These are phyloP conservation scores for Dryadula phaetusa DNA, from an alignment of 2,888 invertebrate genomes.

Conservation along the genomic window DNA sequence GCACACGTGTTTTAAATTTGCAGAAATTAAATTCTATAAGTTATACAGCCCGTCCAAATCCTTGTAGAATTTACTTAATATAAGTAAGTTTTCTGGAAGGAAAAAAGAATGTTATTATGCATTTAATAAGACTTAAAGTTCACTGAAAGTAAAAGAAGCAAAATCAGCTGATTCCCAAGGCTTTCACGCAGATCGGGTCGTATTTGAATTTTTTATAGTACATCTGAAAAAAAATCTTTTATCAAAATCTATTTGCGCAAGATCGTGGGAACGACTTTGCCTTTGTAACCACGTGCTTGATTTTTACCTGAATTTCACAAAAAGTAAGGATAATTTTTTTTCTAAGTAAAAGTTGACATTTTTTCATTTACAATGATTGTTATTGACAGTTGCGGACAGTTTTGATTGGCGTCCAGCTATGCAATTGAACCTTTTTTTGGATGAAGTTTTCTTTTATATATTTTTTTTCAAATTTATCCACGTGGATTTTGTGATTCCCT, in stretches of 20 bases:
- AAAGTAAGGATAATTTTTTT: slow-evolving; percentile 36
- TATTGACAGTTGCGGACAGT: slow-evolving; percentile 52
- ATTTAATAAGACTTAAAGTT: slow-evolving; percentile 45
- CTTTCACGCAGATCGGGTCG: slow-evolving; percentile 63
- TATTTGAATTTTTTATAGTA: slow-evolving; percentile 67
- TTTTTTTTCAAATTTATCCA: background rate
- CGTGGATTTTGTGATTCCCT: background rate
- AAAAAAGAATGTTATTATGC: background rate
- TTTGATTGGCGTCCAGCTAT: slow-evolving; percentile 57
- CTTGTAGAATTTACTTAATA: slow-evolving; percentile 13
- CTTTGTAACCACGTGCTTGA: slow-evolving; percentile 59
- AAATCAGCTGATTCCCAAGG: slow-evolving; percentile 75
- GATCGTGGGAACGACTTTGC: slow-evolving; percentile 67
- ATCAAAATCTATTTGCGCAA: slow-evolving; percentile 62
- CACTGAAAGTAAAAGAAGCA: slow-evolving; percentile 21
- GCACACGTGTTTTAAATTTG: slow-evolving; percentile 29
- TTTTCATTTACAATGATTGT: slow-evolving; percentile 50
- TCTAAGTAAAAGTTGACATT: slow-evolving; percentile 25
- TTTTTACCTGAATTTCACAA: slow-evolving; percentile 62
- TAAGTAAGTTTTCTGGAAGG: background rate
- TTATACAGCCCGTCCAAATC: slow-evolving; percentile 11
- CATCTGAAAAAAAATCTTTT: slow-evolving; percentile 59
- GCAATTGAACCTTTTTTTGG: slow-evolving; percentile 38
- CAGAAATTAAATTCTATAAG: slow-evolving; percentile 26
- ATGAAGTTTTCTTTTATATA: slow-evolving; percentile 6